Base-by-base conservation (phyloP, 2,888 invertebrate genomes). In the Torymus texanus region DNA sequence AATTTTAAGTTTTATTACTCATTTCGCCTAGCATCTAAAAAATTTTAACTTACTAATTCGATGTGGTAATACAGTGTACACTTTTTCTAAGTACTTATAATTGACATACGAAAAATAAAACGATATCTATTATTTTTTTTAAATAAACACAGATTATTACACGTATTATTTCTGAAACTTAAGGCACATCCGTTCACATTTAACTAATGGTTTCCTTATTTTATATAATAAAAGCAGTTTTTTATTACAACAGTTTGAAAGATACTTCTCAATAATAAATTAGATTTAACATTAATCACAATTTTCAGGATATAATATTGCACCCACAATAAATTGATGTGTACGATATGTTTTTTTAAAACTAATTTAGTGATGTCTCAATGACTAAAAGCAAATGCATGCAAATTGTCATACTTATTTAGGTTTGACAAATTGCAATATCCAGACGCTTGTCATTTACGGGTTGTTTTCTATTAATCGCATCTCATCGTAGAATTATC, bases 261-360 rank as follows among this genome's bases (percentile, higher is more conserved):
- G n/a, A 68, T 51, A 73, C 24, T 78, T 66, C 12, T 66, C 72
- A 72, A 62, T 62, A 73, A 73, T 78, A 67, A 78, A 68, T 63
- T 74, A 61, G n/a, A 21, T 61, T 56, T 62, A 56, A 68, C 50
- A 14, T 78, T 53, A 61, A 78, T 73, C 51, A 78, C 61, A 67
- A 67, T 73, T 67, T 62, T 66, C 5, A 73, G 16, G 24, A 68
- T 75, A 65, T 75, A 79, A 71, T 65, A 79, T 79, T 75, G 74
- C 73, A 75, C 73, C 16, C 41, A 68, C 53, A 41, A 55, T 79
- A 14, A 63, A 65, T 18, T 70, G 50, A 74, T 73, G 55, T 56
- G 29, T 63, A 63, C 62, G 51, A 70, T 66, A 77, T 66, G 55
- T 11, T 67, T 78, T 14, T 21, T 41, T 61, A 55, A 78, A 66